A percentile compares a stretch with the other conserved stretches of the same genome.
phyloP scores from a whole-genome alignment of 2,888 invertebrate genomes.

The Melieria picta region DNA sequence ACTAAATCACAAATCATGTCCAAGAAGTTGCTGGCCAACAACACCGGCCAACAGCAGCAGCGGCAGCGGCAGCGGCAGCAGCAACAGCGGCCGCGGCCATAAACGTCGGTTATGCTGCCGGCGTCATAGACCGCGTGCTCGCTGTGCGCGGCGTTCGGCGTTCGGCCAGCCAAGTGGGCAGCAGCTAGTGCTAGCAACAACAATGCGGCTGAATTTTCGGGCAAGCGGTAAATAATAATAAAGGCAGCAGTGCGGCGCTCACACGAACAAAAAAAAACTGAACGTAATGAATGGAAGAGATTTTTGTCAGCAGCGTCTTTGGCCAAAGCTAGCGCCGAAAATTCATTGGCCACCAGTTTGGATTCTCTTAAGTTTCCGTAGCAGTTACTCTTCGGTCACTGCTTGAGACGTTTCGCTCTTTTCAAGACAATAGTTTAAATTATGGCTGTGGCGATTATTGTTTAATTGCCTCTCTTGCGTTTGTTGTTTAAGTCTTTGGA shows the following conservation, averaged over 20 bases:
- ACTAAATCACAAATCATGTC: constrained; percentile 63
- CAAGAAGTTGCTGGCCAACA: constrained; percentile 62
- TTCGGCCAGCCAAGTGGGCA: background rate
- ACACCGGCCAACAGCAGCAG: constrained; percentile 32
- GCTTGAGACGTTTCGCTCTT: too few species aligned
- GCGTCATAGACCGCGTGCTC: constrained; percentile 37
- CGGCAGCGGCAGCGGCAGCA: constrained; percentile 28
- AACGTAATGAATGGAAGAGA: background rate
- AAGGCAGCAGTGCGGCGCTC: constrained; percentile 11
- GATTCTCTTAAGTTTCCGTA: too few species aligned
- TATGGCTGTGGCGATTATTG: too few species aligned
- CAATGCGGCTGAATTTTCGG: constrained; percentile 22
- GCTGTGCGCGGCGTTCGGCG: constrained; percentile 17
- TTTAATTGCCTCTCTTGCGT: too few species aligned
- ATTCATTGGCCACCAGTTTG: too few species aligned
- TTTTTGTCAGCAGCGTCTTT: too few species aligned
- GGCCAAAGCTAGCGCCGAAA: too few species aligned
- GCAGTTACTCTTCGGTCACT: too few species aligned
- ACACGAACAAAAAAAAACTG: background rate
- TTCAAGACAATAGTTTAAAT: too few species aligned
- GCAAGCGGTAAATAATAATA: constrained; percentile 60
- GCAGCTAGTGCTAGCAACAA: background rate
- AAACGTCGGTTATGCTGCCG: constrained; percentile 45
- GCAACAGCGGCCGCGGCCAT: constrained; percentile 37
- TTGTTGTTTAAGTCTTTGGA: too few species aligned